These are phyloP conservation scores for Sterrhoptilus dennistouni DNA, from an alignment of 2,113 vertebrate species.

Conservation along the genomic window DNA sequence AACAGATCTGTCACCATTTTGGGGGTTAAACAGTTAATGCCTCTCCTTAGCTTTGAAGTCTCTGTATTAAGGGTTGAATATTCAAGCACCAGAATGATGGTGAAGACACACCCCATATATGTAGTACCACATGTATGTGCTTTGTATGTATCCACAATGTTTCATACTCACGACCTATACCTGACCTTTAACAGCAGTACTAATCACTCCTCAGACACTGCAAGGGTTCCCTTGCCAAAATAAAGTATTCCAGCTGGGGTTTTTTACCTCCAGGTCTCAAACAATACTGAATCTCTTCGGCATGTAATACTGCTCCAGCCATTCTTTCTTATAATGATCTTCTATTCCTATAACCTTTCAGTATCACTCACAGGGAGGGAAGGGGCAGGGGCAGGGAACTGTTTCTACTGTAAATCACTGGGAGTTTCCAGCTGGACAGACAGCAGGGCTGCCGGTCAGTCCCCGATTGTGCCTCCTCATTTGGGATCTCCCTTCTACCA, in stretches of 20 bases:
- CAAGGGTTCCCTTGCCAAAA: not conserved
- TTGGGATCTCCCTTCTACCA: not conserved
- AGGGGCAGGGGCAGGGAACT: not conserved
- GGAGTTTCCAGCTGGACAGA: not conserved
- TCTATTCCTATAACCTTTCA: not conserved
- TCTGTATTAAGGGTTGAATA: not conserved
- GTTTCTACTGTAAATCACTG: not conserved
- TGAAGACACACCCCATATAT: not conserved
- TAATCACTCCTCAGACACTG: not conserved
- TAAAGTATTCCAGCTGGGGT: not conserved
- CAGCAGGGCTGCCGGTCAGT: not conserved
- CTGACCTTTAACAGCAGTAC: not conserved
- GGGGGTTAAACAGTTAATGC: not conserved
- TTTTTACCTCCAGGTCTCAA: not conserved
- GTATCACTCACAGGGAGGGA: rapidly evolving
- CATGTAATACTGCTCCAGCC: not conserved
- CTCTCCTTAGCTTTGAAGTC: not conserved
- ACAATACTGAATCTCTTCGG: not conserved
- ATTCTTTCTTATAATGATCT: not conserved
- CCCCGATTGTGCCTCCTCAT: not conserved
- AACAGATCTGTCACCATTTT: not conserved
- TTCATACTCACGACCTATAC: not conserved
- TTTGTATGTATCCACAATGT: rapidly evolving
- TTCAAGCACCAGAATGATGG: not conserved
- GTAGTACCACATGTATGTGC: not conserved